Evolutionary conservation across 2,797 vertebrate genomes (phyloP).

Genomic region (Scyliorhinus canicula): DNA sequence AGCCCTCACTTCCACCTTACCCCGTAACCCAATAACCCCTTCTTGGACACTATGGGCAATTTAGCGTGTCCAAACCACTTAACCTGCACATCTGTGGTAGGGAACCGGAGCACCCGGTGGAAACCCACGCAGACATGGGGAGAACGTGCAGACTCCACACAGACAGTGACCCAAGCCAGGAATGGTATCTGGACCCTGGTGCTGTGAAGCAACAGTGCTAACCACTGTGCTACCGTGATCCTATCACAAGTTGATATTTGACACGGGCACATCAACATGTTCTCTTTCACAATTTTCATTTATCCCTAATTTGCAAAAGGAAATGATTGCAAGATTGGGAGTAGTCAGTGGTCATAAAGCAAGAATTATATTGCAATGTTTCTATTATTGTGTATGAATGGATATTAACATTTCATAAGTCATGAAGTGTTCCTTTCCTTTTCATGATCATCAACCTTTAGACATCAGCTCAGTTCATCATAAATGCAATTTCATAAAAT

Average conservation of each 20-base stretch:
- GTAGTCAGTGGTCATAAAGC: not conserved
- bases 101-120: no score
- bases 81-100: no score
- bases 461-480: conserved; percentile 74
- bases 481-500: conserved; percentile 54
- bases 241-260: not conserved
- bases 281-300: not conserved
- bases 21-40: no score
- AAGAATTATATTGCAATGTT: not conserved
- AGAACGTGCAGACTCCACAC: no score
- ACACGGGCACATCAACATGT: not conserved
- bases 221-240: no score
- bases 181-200: no score
- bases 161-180: no score
- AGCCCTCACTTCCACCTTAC: no score
- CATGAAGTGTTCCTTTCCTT: not conserved
- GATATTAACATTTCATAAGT: not conserved
- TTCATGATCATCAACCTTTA: conserved; percentile 58
- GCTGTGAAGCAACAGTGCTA: no score
- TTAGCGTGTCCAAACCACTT: no score
- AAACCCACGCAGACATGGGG: no score
- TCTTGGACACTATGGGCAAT: no score
- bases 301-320: not conserved
- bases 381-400: not conserved
- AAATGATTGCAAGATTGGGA: not conserved